phyloP scores from a whole-genome alignment of 2,113 vertebrate genomes.

The Nycticryphes semicollaris region DNA sequence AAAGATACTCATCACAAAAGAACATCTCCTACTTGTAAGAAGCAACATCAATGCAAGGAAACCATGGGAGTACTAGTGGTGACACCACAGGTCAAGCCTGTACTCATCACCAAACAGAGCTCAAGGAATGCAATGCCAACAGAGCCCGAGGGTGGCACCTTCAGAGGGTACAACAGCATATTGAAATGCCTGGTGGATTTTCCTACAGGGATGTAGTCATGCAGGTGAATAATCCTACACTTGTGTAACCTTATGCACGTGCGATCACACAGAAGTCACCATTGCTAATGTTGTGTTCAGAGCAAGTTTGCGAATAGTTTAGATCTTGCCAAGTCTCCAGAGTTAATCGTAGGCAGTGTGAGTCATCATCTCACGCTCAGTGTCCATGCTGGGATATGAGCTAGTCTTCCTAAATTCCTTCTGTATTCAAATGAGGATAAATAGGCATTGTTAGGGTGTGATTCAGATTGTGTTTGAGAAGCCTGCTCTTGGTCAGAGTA shows the following conservation, averaged over 20 bases:
- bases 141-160: rapidly evolving
- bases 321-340: neutral
- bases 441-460: neutral
- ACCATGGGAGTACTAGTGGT: neutral
- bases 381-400: neutral
- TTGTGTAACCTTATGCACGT: neutral
- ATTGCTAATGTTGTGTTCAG: neutral
- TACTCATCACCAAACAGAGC: neutral
- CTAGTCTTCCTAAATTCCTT: neutral
- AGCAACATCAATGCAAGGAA: neutral
- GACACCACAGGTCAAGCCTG: neutral
- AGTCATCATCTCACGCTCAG: neutral
- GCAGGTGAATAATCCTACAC: neutral
- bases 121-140: neutral
- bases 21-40: neutral
- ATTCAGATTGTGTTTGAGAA: neutral
- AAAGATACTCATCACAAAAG: neutral
- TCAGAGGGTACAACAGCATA: neutral
- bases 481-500: neutral
- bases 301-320: neutral
- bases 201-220: rapidly evolving
- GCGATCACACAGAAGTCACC: neutral
- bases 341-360: neutral
- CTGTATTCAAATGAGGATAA: neutral
- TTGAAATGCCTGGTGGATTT: rapidly evolving